Evolutionary conservation across 53 echinoderm and acorn worm species (phyloP), one percentile per base, ranked within the genome.

Genomic region (Luidia sarsii): DNA sequence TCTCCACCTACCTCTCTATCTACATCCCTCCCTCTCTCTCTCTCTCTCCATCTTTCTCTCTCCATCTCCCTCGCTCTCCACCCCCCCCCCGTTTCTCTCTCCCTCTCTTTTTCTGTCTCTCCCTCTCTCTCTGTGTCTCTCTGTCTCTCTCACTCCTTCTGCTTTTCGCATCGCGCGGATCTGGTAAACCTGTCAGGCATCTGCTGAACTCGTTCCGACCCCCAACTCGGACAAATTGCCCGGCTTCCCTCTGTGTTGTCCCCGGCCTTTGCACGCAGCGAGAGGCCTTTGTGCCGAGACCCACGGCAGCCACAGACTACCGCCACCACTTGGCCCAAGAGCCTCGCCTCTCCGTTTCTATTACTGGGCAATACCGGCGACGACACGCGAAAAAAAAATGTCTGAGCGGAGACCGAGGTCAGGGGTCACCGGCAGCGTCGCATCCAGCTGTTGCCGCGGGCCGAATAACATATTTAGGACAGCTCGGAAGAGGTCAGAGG

Each of bases 151-250:
- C 39, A 24, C 30, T 16, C 21, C 45, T 30, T 60, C 77, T 77
- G 61, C 38, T 77, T 77, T 77, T 77, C 61, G 60, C 77, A 77
- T 77, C 19, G 20, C n/a, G 25, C 8, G 24, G 45, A 61, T 45
- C 77, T 77, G 77, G 77, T 45, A 77, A 77, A 61, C 41, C 77
- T 61, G 59, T 77, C 77, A 77, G 35, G 77, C 77, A 77, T 77
- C 77, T 77, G 77, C 77, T 77, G 29, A 77, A 46, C 61, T 61
- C 77, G 43, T 77, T 57, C 74, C 45, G 61, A 77, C 77, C 77
- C 30, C 77, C 59, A 77, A 77, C 77, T 77, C 46, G 18, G 77
- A 77, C 77, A 77, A 77, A 77, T 77, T 77, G 77, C 77, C 77
- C 39, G 39, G 60, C 77, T 16, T 60, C 34, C 61, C 61, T 61